Conservation (phyloP, 2,888 invertebrate genomes). For the Polymixis flavicincta region DNA sequence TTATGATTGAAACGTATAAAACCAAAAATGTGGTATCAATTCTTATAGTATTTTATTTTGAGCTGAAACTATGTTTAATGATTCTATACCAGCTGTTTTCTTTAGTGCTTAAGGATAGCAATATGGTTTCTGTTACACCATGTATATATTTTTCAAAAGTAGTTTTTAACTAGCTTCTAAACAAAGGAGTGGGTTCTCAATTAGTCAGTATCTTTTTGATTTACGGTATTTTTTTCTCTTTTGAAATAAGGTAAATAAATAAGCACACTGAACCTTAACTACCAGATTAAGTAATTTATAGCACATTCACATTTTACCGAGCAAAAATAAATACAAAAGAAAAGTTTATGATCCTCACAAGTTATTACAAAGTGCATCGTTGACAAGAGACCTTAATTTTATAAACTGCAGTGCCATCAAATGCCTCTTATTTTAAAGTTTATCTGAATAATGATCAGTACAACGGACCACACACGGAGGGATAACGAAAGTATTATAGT, state of each 20-base stretch:
- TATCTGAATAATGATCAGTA: constrained; percentile 52
- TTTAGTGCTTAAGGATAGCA: no score
- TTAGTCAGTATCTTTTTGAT: no score
- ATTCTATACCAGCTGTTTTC: no score
- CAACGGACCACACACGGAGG: constrained; percentile 55
- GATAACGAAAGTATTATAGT: constrained; percentile 24
- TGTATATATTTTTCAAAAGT: no score
- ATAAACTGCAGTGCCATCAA: constrained; percentile 48
- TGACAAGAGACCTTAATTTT: constrained; percentile 46
- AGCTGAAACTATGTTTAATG: no score
- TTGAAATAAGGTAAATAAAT: not conserved
- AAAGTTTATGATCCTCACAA: not conserved
- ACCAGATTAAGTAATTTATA: not conserved
- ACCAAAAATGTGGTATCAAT: no score
- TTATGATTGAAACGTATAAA: no score
- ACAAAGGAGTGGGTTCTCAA: no score
- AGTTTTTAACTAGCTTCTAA: no score
- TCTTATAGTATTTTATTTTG: no score
- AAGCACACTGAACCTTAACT: no score
- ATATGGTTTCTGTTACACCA: no score
- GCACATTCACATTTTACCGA: not conserved
- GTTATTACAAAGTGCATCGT: constrained; percentile 35
- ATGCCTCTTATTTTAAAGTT: constrained; percentile 43
- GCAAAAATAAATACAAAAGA: not conserved
- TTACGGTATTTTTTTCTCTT: not conserved